Evolutionary conservation across 1,140 invertebrate genomes (phyloP).

Genomic region (Cyclargus thomasi): DNA sequence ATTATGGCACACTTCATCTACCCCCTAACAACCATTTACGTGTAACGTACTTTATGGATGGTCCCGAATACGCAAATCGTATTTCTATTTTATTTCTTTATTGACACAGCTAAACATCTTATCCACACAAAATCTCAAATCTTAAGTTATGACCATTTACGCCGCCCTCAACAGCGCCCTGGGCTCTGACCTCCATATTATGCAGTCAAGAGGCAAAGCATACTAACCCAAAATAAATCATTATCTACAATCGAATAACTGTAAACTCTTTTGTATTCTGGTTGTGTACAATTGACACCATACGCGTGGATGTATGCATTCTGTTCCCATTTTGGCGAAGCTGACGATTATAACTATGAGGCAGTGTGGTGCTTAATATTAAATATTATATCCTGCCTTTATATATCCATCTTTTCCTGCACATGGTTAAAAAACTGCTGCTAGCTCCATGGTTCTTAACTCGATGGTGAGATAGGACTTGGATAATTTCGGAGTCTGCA

Average conservation of each 20-base stretch:
- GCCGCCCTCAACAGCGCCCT: not conserved
- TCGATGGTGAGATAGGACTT: too few species aligned
- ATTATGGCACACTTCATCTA: too few species aligned
- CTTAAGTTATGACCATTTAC: not conserved
- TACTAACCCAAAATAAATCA: constrained; percentile 9
- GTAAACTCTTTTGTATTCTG: constrained; percentile 10
- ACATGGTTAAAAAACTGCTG: too few species aligned
- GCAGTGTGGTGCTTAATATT: not conserved
- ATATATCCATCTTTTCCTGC: too few species aligned
- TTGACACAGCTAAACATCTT: not conserved
- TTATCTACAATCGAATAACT: constrained; percentile 1
- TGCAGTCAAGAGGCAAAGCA: not conserved
- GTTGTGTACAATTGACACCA: not conserved
- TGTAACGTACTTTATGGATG: too few species aligned
- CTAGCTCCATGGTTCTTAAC: too few species aligned
- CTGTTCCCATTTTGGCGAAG: not conserved
- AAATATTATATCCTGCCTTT: not conserved
- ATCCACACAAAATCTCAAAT: not conserved
- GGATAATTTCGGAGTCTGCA: too few species aligned
- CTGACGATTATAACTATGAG: not conserved
- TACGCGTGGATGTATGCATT: not conserved
- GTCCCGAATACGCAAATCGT: too few species aligned
- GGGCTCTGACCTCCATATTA: too few species aligned
- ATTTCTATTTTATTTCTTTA: too few species aligned
- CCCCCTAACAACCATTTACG: too few species aligned